phyloP scores from a whole-genome alignment of 2,113 vertebrate genomes.

The Pelmatolapia mariae region DNA sequence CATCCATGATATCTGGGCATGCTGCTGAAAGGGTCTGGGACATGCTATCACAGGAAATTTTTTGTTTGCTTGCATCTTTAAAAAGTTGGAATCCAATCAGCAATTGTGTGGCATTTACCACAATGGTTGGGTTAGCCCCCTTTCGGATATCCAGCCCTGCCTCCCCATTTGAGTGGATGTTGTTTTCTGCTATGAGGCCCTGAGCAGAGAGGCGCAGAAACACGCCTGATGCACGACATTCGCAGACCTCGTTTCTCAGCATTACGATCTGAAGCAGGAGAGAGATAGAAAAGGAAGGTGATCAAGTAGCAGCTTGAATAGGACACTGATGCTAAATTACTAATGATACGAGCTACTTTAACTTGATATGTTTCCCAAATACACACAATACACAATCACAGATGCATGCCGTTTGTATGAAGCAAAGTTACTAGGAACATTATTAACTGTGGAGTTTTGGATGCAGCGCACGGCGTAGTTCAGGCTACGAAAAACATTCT shows the following conservation, averaged over 20 bases:
- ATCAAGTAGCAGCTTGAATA: neutral
- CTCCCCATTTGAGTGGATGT: slow-evolving; percentile 81
- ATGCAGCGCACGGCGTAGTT: slow-evolving; percentile 80
- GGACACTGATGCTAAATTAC: slow-evolving; percentile 11
- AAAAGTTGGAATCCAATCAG: neutral
- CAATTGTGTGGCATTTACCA: slow-evolving; percentile 63
- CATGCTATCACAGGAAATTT: neutral
- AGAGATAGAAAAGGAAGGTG: neutral
- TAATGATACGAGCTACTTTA: neutral
- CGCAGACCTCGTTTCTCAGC: slow-evolving; percentile 82
- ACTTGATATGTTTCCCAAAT: neutral
- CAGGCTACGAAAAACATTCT: slow-evolving; percentile 79
- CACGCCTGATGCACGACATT: slow-evolving; percentile 80
- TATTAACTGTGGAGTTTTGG: slow-evolving; percentile 81
- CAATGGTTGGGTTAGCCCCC: slow-evolving; percentile 80
- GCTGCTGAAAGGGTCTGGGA: neutral
- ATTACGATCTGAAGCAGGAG: slow-evolving; percentile 74
- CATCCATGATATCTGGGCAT: neutral
- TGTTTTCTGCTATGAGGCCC: slow-evolving; percentile 83
- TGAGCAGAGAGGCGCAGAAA: slow-evolving; percentile 82
- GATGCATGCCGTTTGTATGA: neutral
- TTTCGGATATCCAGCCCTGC: slow-evolving; percentile 84
- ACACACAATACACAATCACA: neutral
- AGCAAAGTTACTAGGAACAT: neutral
- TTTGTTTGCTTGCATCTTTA: neutral